Conservation (phyloP, 2,797 vertebrate species). For the Neopelma chrysocephalum region DNA sequence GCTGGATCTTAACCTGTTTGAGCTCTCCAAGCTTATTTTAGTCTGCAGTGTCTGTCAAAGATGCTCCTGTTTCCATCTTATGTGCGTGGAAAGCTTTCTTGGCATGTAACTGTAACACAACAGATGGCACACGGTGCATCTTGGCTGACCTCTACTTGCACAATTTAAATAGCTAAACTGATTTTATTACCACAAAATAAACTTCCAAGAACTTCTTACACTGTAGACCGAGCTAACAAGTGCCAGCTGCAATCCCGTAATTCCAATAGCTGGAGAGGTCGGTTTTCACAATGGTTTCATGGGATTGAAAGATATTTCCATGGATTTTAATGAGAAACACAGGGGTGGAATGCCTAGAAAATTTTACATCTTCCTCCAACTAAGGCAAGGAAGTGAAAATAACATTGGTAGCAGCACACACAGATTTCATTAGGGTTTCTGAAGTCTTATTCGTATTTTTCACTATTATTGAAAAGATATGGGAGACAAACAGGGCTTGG, state of each 20-base stretch:
- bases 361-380: accelerated
- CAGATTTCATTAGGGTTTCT: neutral
- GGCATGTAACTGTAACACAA: neutral
- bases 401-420: accelerated
- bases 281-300: neutral
- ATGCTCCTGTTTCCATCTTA: neutral
- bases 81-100: neutral
- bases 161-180: conserved; percentile 41
- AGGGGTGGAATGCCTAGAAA: neutral
- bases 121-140: conserved; percentile 36
- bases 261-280: neutral
- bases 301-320: neutral
- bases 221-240: neutral
- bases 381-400: neutral
- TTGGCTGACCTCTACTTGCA: conserved; percentile 54
- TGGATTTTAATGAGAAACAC: neutral
- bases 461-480: neutral
- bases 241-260: neutral
- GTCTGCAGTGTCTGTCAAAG: neutral
- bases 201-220: conserved; percentile 25
- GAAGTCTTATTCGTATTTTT: neutral
- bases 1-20: neutral
- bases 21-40: neutral
- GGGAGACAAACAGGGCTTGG: neutral
- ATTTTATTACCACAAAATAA: conserved; percentile 35